Percentiles rank a stretch among this genome's conserved stretches.
These are phyloP conservation scores for Masnerella sp. DNA, from an alignment of 2,888 invertebrate genomes.

Conservation along the genomic window DNA sequence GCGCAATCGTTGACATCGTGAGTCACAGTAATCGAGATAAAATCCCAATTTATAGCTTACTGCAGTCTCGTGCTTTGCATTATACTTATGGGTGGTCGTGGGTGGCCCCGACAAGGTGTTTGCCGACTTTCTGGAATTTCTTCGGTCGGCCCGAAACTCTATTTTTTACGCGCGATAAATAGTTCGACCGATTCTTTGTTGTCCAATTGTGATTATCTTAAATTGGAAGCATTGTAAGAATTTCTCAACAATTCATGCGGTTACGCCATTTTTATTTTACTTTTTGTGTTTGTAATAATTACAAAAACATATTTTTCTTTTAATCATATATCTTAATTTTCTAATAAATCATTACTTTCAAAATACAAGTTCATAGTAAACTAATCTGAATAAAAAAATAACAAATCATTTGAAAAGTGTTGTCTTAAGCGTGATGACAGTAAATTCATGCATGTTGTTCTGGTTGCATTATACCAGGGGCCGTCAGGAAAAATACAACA, in stretches of 20 bases:
- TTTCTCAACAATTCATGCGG: too few species aligned
- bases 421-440: background rate
- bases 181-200: conserved; percentile 6
- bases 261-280: too few species aligned
- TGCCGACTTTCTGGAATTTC: conserved; percentile 71
- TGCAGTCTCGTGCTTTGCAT: conserved; percentile 68
- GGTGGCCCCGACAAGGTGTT: conserved; percentile 73
- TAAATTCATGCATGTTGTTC: background rate
- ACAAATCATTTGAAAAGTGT: too few species aligned
- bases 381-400: too few species aligned
- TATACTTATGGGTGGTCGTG: conserved; percentile 77
- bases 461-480: background rate
- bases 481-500: background rate
- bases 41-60: conserved; percentile 76
- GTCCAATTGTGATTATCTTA: conserved; percentile 11
- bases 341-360: too few species aligned
- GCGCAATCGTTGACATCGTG: conserved; percentile 68
- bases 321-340: background rate
- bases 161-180: conserved; percentile 33
- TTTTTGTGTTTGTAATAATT: too few species aligned
- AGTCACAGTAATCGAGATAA: conserved; percentile 72
- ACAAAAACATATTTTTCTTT: too few species aligned
- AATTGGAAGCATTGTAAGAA: too few species aligned
- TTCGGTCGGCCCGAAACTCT: conserved; percentile 34
- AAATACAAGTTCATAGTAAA: too few species aligned